These are phyloP conservation scores for Lophius piscatorius DNA, from an alignment of 2,113 vertebrate genomes.

Conservation along the genomic window DNA sequence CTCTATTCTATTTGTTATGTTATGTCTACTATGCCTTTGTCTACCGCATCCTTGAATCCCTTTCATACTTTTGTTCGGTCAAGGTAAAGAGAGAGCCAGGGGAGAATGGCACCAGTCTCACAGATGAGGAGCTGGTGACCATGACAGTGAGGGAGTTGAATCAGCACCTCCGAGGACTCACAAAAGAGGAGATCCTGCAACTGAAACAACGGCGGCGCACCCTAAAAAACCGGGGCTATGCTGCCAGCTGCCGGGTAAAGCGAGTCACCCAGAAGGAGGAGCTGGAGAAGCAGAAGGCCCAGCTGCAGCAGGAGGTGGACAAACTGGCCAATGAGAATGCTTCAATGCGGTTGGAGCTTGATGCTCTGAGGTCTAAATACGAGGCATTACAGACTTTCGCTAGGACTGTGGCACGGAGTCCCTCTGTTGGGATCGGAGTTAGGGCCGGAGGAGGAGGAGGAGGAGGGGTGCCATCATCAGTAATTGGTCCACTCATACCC, in stretches of 20 bases:
- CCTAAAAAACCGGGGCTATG: conserved; percentile 96
- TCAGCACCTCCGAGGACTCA: conserved; percentile 95
- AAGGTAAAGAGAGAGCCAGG: conserved; percentile 99
- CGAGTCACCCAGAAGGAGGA: conserved; percentile 98
- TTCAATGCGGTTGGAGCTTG: conserved; percentile 95
- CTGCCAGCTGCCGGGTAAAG: conserved; percentile 96
- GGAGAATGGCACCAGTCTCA: conserved; percentile 98
- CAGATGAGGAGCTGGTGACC: conserved; percentile 97
- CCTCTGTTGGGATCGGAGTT: conserved; percentile 81
- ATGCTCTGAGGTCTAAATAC: conserved; percentile 96
- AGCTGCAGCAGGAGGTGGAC: conserved; percentile 97
- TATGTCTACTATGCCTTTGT: background rate
- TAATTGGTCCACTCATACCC: conserved; percentile 91
- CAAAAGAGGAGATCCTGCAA: conserved; percentile 96
- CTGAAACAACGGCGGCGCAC: conserved; percentile 96
- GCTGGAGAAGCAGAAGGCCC: conserved; percentile 96
- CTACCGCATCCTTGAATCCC: background rate
- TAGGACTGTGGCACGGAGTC: conserved; percentile 94
- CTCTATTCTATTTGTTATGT: background rate
- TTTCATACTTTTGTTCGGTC: background rate
- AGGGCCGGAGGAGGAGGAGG: conserved; percentile 76
- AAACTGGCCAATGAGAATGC: conserved; percentile 96
- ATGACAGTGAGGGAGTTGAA: conserved; percentile 99
- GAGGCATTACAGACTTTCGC: conserved; percentile 98
- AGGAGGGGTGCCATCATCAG: conserved; percentile 83